Evolutionary conservation across 2,888 invertebrate species (phyloP), one percentile per base, ranked within the genome.

Genomic region (Pterostichus niger): DNA sequence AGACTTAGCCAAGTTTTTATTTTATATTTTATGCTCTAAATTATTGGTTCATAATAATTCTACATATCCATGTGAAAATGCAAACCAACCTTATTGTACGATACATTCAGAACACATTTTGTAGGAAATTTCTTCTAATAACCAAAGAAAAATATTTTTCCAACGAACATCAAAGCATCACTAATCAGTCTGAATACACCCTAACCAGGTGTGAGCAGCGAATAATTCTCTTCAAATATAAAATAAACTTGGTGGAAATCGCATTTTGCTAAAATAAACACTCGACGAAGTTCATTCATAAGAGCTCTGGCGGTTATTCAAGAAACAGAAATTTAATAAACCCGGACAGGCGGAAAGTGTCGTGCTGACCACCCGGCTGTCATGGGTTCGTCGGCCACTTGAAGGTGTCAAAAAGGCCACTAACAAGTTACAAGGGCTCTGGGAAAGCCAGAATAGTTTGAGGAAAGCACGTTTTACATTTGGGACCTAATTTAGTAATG

Each of bases 221-320:
- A 40, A 40, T 71, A 71, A 71, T 71, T 46, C 68, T 71, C 24
- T 17, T 44, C 40, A 40, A 71, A 71, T 44, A 44, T 71, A 71
- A 44, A 71, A 44, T 71, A 71, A 71, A 71, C 68, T 71, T 2
- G 15, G 11, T 40, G 68, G 17, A 71, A 71, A 71, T 71, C 68
- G 68, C 76, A 76, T 76, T 76, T 75, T 17, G 35, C 76, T 76
- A 76, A 76, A 54, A 76, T 76, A 76, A 76, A 76, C 76, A 76
- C 76, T 76, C 35, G 46, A 49, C 64, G 33, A 52, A 15, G 33
- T 76, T 76, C 76, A 76, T 76, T 76, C 54, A 56, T 44, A 13
- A 68, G 31, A 56, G 17, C 40, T 6, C 17, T 31, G 46, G 44
- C 68, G 68, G 56, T 56, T 49, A 49, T 49, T 49, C 49, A 49